Base-by-base conservation (phyloP, 2,888 invertebrate species). In the Epistrophe grossulariae region DNA sequence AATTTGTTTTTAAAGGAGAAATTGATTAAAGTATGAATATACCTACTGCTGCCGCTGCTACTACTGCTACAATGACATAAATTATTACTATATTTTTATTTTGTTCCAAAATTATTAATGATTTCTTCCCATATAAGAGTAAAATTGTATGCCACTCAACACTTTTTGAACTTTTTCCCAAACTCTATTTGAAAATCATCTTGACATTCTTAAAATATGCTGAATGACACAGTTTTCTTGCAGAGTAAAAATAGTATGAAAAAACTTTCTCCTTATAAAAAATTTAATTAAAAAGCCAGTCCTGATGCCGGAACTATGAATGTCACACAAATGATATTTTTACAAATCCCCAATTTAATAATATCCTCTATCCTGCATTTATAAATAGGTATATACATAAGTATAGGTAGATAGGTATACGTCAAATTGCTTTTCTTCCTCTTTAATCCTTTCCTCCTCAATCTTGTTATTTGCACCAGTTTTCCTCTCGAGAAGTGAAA, bases 331-430 rank as follows among this genome's bases (percentile, higher is more conserved):
- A 76, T 79, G 80, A 77, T 62, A 79, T 77, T 40, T 43, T 77
- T 71, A 80, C 80, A 84, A 84, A 84, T 80, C 66, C 64, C 55
- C 80, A 70, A 55, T 77, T 77, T 72, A 72, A 84, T 84, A 84
- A 59, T 68, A 66, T 55, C 52, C 57, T 17, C 50, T 55, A 31
- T 64, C 28, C 60, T 62, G 48, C 73, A 79, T 73, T 74, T 31
- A 55, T 52, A 24, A 24, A n/a, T n/a, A n/a, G n/a, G n/a, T n/a
- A n/a, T n/a, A n/a, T n/a, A n/a, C n/a, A n/a, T n/a, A n/a, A 24
- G 13, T 3, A 19, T 17, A 17, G 5, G 5, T 4, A 5, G 24
- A 3, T 19, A 28, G 7, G 7, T 55, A 76, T 38, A 80, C 72
- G 80, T 84, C 72, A 77, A 76, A 80, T 72, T 45, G 55, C 57